Evolutionary conservation across 2,113 vertebrate genomes (phyloP).

Genomic region (Chionis minor): DNA sequence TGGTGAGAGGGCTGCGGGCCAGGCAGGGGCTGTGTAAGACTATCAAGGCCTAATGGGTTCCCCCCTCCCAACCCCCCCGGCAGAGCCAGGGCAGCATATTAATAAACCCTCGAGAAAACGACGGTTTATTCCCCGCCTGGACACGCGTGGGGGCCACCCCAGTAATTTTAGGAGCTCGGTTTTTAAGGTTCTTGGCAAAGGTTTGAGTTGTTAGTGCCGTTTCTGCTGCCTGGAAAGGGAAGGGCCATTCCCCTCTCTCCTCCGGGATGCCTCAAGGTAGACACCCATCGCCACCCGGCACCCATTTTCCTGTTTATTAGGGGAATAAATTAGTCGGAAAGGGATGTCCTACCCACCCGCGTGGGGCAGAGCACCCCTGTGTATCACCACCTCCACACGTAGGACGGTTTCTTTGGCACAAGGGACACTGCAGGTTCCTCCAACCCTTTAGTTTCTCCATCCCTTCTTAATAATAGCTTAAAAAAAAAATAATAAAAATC

Average conservation of each 20-base stretch:
- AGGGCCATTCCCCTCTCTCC: background rate
- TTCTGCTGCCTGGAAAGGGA: background rate
- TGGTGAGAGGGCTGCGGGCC: conserved; percentile 54
- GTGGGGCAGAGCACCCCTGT: background rate
- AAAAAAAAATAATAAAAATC: background rate
- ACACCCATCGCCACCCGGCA: background rate
- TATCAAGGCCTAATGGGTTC: background rate
- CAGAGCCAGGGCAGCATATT: background rate
- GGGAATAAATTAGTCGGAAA: background rate
- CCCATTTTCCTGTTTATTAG: background rate
- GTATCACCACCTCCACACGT: background rate
- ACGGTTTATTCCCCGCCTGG: background rate
- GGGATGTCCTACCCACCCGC: too few species aligned
- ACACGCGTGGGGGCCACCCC: background rate
- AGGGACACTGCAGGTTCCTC: background rate
- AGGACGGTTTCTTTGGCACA: background rate
- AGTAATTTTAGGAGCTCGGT: background rate
- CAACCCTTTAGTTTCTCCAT: background rate
- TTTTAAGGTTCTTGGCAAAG: background rate
- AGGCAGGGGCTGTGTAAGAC: background rate
- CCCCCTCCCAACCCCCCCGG: background rate
- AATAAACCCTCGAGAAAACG: background rate
- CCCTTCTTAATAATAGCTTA: background rate
- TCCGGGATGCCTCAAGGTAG: background rate
- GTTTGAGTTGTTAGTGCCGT: background rate